Conservation (phyloP, 2,888 invertebrate genomes). For the Drosophila maculinotata region DNA sequence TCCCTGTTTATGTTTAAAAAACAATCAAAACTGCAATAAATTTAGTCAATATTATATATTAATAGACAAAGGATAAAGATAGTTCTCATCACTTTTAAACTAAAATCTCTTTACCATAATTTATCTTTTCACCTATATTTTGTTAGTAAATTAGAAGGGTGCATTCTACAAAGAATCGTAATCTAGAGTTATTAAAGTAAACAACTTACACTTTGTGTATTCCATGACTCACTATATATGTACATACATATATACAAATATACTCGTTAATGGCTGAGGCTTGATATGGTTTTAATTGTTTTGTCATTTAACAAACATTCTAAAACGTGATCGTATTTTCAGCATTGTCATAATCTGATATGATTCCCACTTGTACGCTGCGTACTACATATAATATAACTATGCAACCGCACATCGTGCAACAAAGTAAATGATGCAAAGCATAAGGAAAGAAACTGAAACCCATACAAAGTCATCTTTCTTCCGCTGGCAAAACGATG, state of each 20-base stretch:
- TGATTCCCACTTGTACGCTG: conserved; percentile 36
- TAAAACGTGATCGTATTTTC: conserved; percentile 57
- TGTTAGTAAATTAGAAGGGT: conserved; percentile 7
- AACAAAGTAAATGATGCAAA: conserved; percentile 65
- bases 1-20: too few species aligned
- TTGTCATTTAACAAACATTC: conserved; percentile 50
- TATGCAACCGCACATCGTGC: conserved; percentile 45
- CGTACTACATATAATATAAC: conserved; percentile 21
- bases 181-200: conserved; percentile 1
- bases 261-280: conserved; percentile 42
- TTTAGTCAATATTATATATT: too few species aligned
- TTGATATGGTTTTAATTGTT: conserved; percentile 60
- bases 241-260: too few species aligned
- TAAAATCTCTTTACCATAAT: neutral
- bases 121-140: neutral
- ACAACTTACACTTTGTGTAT: conserved; percentile 1
- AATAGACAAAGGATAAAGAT: too few species aligned
- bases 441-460: conserved; percentile 37
- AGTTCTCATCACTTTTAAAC: too few species aligned
- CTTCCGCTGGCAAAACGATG: conserved; percentile 78
- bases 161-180: conserved; percentile 2
- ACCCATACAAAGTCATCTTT: conserved; percentile 72
- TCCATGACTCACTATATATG: conserved; percentile 33
- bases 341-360: conserved; percentile 50
- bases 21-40: too few species aligned